These are phyloP conservation scores for Halcyon leucocephala DNA, from an alignment of 2,797 vertebrate genomes.

Conservation along the genomic window DNA sequence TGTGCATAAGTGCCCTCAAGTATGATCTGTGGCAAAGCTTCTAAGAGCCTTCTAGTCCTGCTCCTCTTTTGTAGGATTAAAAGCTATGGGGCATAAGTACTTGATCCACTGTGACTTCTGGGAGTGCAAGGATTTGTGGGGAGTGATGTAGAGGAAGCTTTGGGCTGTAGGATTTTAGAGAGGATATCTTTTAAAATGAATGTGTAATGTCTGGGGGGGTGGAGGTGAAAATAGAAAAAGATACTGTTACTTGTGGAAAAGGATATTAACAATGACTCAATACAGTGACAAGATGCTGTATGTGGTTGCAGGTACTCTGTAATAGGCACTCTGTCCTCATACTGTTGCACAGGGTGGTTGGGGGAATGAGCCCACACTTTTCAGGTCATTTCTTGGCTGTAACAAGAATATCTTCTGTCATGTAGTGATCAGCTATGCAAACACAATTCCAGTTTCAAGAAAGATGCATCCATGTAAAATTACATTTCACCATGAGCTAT, in stretches of 20 bases:
- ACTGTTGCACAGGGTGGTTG: not conserved
- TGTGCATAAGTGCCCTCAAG: not conserved
- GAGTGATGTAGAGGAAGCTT: not conserved
- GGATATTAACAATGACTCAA: not conserved
- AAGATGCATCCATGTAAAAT: not conserved
- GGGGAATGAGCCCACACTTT: not conserved
- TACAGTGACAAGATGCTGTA: not conserved
- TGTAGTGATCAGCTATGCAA: not conserved
- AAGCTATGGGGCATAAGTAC: not conserved
- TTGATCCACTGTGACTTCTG: slow-evolving; percentile 19
- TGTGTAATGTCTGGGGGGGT: not conserved
- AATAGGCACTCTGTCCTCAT: not conserved
- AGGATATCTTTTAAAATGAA: not conserved
- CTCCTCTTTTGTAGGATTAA: slow-evolving; percentile 7
- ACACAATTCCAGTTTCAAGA: not conserved
- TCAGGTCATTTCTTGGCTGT: not conserved
- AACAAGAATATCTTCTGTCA: not conserved
- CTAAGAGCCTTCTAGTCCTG: not conserved
- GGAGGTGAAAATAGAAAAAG: not conserved
- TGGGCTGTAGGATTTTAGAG: not conserved
- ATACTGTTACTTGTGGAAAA: not conserved
- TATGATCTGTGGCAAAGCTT: not conserved
- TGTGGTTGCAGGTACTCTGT: not conserved
- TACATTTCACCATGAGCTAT: not conserved
- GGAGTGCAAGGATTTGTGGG: not conserved